Conservation (phyloP, 1,140 invertebrate genomes). For the Zophobas atratus region DNA sequence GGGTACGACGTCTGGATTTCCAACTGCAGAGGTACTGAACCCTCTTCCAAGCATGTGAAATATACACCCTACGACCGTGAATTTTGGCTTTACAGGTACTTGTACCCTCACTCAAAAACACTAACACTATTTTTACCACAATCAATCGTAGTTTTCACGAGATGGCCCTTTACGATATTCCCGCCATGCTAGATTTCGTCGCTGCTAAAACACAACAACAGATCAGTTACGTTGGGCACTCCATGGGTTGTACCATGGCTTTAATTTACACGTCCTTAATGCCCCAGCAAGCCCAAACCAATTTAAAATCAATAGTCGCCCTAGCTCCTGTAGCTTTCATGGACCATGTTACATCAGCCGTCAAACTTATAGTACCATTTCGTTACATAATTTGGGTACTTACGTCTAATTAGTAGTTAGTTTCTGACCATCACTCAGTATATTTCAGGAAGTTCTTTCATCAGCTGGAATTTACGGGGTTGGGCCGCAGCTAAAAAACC, state of each 20-base stretch:
- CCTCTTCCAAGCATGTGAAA: slow-evolving; percentile 69
- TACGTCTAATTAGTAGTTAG: not conserved
- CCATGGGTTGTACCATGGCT: slow-evolving; percentile 73
- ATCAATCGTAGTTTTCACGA: slow-evolving; percentile 69
- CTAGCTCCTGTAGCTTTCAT: slow-evolving; percentile 83
- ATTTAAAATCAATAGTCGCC: slow-evolving; percentile 71
- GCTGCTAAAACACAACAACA: slow-evolving; percentile 70
- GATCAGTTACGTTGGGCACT: slow-evolving; percentile 71
- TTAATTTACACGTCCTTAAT: slow-evolving; percentile 65
- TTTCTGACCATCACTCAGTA: not conserved
- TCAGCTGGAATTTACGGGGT: slow-evolving; percentile 43
- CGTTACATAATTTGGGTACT: slow-evolving; percentile 50
- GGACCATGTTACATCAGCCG: slow-evolving; percentile 71
- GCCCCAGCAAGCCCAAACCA: slow-evolving; percentile 66
- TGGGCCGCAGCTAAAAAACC: slow-evolving; percentile 15
- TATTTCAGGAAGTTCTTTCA: slow-evolving; percentile 45
- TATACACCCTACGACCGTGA: slow-evolving; percentile 62
- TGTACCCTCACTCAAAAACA: not conserved
- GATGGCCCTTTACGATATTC: slow-evolving; percentile 73
- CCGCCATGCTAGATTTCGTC: slow-evolving; percentile 71
- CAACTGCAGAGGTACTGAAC: slow-evolving; percentile 77
- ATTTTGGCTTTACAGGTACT: slow-evolving; percentile 73
- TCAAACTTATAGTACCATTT: slow-evolving; percentile 50
- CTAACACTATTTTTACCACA: not conserved
- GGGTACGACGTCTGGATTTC: slow-evolving; percentile 79